Evolutionary conservation across 2,113 vertebrate species (phyloP), one percentile per base, ranked within the genome.

Genomic region (Leucoraja erinaceus): DNA sequence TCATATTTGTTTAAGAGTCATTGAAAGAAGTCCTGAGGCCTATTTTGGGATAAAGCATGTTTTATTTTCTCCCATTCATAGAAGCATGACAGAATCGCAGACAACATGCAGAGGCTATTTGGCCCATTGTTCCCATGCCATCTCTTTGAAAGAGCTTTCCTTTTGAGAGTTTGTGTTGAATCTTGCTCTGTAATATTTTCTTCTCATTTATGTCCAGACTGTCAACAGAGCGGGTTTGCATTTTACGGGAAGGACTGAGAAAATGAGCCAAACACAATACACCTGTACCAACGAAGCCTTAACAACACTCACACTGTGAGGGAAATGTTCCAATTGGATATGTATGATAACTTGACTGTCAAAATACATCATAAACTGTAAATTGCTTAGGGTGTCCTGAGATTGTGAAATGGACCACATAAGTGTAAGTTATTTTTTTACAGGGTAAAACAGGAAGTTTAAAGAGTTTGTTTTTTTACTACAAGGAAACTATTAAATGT

Each of bases 1-100:
- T 91, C 88, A 70, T 47, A 91, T 70, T 91, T 72, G 68, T 14
- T 72, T 38, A 91, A 72, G 86, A 70, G 33, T 11, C 68, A 38
- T 54, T 31, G 16, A 38, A 70, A 47, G 31, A 63, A 72, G 66
- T 38, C 68, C 33, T 54, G 4, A 47, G 90, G 66, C 70, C 18
- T 25, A 14, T 74, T 54, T 72, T 74, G 68, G 5, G 38, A 59
- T 54, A 72, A 31, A 66, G 59, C 61, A 16, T n/a, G 59, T 2
- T 5, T 38, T 88, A 88, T 88, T 63, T 84, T 12, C 56, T 9
- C 25, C 56, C 56, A 12, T 61, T 84, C 25, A 61, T 5, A 12
- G 6, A 86, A n/a, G n/a, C 25, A 61, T 59, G 10, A 63, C 11
- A 84, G 81, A 84, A 61, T n/a, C 81, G n/a, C 14, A 61, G 5